Conservation (phyloP, 2,113 vertebrate species). For the Platysteira castanea region DNA sequence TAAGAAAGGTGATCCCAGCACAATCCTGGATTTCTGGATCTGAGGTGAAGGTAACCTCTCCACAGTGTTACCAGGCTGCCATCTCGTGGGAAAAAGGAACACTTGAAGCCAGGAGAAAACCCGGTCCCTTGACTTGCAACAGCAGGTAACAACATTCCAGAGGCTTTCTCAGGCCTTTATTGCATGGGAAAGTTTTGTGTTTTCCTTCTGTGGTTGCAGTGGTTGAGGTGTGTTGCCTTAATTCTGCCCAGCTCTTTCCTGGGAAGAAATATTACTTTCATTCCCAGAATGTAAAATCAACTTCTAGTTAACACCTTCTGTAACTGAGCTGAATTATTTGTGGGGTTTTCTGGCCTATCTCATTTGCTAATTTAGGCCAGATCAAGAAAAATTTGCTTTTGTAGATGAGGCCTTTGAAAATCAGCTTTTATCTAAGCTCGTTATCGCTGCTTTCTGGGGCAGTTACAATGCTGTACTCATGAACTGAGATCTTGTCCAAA, state of each 20-base stretch:
- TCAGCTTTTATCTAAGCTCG: neutral
- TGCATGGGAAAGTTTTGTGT: neutral
- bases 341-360: neutral
- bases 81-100: conserved; percentile 57
- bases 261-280: neutral
- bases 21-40: neutral
- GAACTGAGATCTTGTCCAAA: neutral
- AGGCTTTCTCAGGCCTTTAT: neutral
- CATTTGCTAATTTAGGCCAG: neutral
- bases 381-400: neutral
- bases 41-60: neutral
- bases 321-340: neutral
- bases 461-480: neutral
- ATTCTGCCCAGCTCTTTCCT: neutral
- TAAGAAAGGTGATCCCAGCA: neutral
- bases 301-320: neutral
- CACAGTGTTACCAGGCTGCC: conserved; percentile 48
- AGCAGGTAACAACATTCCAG: neutral
- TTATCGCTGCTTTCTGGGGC: neutral
- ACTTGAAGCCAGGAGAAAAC: neutral
- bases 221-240: neutral
- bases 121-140: neutral
- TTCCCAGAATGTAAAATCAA: neutral
- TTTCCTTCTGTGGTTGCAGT: neutral
- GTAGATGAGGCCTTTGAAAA: neutral